phyloP scores from a whole-genome alignment of 2,797 vertebrate genomes.

The Scarus forsteni region DNA sequence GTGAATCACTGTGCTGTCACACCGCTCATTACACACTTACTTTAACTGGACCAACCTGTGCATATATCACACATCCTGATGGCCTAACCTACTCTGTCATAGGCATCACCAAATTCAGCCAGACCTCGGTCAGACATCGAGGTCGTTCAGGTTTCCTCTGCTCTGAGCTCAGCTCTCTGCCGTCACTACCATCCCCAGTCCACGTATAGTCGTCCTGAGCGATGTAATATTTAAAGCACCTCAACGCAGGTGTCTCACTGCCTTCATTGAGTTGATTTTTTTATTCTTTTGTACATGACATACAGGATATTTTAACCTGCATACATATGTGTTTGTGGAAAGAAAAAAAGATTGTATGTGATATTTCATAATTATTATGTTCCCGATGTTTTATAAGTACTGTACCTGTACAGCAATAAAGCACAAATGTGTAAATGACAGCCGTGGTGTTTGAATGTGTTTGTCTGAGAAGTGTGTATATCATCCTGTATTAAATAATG shows the following conservation, averaged over 20 bases:
- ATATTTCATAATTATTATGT: slow-evolving; percentile 83
- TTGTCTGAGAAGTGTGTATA: background rate
- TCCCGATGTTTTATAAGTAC: slow-evolving; percentile 86
- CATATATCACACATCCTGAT: slow-evolving; percentile 18
- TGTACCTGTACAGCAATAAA: slow-evolving; percentile 90
- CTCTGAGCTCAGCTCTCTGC: slow-evolving; percentile 63
- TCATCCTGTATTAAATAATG: background rate
- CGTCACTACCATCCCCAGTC: slow-evolving; percentile 58
- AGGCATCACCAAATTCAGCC: slow-evolving; percentile 32
- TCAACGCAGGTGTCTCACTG: slow-evolving; percentile 63
- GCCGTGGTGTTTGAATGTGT: slow-evolving; percentile 10
- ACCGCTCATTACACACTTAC: slow-evolving; percentile 17
- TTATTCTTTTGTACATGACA: slow-evolving; percentile 78
- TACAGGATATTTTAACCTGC: slow-evolving; percentile 76
- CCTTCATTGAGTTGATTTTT: slow-evolving; percentile 71
- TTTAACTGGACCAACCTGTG: slow-evolving; percentile 17
- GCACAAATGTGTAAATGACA: slow-evolving; percentile 80
- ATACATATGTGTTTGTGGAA: slow-evolving; percentile 82
- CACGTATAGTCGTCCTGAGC: slow-evolving; percentile 50
- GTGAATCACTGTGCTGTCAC: slow-evolving; percentile 61
- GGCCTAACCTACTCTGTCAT: slow-evolving; percentile 39
- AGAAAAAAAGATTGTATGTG: slow-evolving; percentile 76
- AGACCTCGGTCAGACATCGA: slow-evolving; percentile 49
- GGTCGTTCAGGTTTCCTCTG: slow-evolving; percentile 52
- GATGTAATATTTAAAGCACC: slow-evolving; percentile 49